Percentiles rank a stretch among this genome's conserved stretches.
Conservation (phyloP, 2,113 vertebrate genomes). For the Prinia subflava region DNA sequence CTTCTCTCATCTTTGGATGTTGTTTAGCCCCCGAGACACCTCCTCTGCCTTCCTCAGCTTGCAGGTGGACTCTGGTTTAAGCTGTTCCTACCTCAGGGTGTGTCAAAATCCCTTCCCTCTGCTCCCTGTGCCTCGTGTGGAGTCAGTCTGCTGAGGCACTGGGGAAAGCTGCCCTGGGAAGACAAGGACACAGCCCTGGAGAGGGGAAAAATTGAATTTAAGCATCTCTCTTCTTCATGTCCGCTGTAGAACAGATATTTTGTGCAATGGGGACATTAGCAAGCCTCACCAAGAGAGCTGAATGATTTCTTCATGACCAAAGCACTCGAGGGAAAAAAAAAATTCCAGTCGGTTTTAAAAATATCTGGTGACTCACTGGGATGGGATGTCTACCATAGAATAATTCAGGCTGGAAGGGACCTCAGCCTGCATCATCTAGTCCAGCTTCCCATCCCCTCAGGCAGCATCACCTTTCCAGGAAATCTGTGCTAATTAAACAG, state of each 20-base stretch:
- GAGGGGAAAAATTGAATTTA: not conserved
- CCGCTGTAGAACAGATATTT: not conserved
- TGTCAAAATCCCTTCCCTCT: accelerated
- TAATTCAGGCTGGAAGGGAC: not conserved
- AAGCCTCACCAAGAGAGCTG: not conserved
- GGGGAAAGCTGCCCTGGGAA: not conserved
- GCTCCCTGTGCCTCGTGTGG: accelerated
- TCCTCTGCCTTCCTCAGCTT: not conserved
- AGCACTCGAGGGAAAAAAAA: not conserved
- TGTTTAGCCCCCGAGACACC: not conserved
- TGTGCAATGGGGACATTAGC: not conserved
- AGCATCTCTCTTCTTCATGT: not conserved
- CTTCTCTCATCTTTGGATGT: not conserved
- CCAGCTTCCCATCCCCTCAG: not conserved
- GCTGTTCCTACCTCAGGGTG: not conserved
- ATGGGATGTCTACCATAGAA: not conserved
- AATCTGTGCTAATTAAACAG: not conserved
- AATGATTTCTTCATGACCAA: not conserved
- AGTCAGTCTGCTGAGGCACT: not conserved
- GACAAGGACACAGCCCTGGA: not conserved
- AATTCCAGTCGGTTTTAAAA: not conserved
- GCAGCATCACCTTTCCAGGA: not conserved
- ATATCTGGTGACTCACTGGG: not conserved
- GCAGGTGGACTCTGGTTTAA: not conserved
- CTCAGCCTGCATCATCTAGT: not conserved